These are phyloP conservation scores for Anabacerthia variegaticeps DNA, from an alignment of 2,797 vertebrate genomes.

Conservation along the genomic window DNA sequence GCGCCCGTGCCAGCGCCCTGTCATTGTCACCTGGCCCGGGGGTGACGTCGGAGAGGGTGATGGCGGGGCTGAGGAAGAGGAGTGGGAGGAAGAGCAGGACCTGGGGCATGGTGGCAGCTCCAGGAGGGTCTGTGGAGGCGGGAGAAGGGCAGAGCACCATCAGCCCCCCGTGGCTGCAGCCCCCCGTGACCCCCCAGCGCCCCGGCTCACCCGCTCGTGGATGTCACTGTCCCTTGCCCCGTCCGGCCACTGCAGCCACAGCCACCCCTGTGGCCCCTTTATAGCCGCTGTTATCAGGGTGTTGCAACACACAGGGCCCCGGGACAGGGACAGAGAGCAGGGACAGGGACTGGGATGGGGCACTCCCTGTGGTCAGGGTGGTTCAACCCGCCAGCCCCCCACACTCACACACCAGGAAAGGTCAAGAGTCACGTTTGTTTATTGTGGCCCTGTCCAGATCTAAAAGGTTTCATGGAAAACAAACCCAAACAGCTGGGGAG, in stretches of 20 bases:
- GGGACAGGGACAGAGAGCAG: too few species aligned
- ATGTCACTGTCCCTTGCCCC: neutral
- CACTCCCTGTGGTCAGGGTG: neutral
- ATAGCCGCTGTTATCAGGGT: neutral
- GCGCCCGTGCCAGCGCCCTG: neutral
- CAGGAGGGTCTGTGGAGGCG: neutral
- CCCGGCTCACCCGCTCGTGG: neutral
- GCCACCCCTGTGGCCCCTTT: neutral
- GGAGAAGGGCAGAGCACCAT: neutral
- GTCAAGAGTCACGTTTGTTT: neutral
- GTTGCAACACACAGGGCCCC: neutral
- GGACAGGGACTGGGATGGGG: neutral
- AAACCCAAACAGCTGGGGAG: rapidly evolving
- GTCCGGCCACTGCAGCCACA: rapidly evolving
- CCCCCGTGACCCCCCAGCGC: rapidly evolving
- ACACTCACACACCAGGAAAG: neutral
- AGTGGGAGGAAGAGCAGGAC: neutral
- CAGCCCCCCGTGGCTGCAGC: rapidly evolving
- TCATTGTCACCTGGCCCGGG: rapidly evolving
- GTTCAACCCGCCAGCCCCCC: neutral
- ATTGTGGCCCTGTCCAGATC: neutral
- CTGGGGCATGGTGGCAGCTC: neutral
- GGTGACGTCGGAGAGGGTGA: rapidly evolving
- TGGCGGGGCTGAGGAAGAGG: neutral
- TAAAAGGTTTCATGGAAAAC: neutral